Evolutionary conservation across 2,113 vertebrate genomes (phyloP).

Genomic region (Labeo catla): DNA sequence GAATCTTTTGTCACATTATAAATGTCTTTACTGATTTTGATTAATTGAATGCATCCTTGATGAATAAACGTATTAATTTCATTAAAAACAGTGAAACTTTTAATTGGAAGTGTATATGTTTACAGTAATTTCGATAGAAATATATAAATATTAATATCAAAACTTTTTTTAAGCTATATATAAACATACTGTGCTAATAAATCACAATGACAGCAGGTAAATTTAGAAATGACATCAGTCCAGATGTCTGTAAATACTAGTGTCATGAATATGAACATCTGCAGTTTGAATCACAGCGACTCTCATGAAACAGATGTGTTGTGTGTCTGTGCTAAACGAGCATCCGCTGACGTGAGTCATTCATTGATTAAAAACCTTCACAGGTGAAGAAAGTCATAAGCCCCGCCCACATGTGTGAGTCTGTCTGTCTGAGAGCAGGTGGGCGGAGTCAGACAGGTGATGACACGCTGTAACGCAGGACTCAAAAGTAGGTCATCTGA

Average conservation of each 20-base stretch:
- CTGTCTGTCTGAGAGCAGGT: background rate
- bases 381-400: slow-evolving; percentile 34
- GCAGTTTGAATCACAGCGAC: background rate
- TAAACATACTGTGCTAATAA: background rate
- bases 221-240: background rate
- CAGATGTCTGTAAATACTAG: background rate
- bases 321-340: background rate
- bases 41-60: background rate
- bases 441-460: slow-evolving; percentile 55
- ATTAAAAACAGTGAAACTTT: background rate
- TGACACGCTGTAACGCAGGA: slow-evolving; percentile 25
- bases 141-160: background rate
- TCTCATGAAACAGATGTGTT: background rate
- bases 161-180: background rate
- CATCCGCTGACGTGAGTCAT: slow-evolving; percentile 33
- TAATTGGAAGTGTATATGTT: background rate
- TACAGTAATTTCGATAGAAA: background rate
- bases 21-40: background rate
- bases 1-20: background rate
- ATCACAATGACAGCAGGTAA: background rate
- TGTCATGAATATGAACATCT: background rate
- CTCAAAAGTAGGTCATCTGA: slow-evolving; percentile 4
- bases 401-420: background rate
- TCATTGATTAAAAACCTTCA: slow-evolving; percentile 43
- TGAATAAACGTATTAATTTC: background rate